These are phyloP conservation scores for Phrynocephalus versicolor DNA, from an alignment of 2,113 vertebrate species.

Conservation along the genomic window DNA sequence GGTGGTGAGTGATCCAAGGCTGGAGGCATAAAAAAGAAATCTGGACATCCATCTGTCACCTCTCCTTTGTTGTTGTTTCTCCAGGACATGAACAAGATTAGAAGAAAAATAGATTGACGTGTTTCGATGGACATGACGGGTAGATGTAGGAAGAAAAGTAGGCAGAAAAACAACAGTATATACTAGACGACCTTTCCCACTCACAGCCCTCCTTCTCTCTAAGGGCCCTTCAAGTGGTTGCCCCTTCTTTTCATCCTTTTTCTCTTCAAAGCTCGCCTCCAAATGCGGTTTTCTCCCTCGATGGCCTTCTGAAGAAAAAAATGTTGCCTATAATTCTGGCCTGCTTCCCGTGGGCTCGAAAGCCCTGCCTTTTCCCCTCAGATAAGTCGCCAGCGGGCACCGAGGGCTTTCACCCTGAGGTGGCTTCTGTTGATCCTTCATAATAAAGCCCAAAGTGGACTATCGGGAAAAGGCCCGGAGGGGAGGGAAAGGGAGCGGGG, in stretches of 20 bases:
- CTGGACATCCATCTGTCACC: too few species aligned
- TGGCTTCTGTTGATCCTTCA: not conserved
- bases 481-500: not conserved
- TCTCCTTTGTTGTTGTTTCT: constrained; percentile 7
- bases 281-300: not conserved
- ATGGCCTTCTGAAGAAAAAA: too few species aligned
- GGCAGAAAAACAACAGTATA: not conserved
- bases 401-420: not conserved
- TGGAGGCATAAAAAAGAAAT: too few species aligned
- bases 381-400: too few species aligned
- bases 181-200: too few species aligned
- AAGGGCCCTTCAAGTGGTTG: not conserved
- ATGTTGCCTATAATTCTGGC: too few species aligned
- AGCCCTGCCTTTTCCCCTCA: too few species aligned
- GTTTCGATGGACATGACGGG: not conserved
- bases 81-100: not conserved
- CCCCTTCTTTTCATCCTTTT: not conserved
- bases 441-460: constrained; percentile 12
- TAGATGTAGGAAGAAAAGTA: not conserved
- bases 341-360: too few species aligned
- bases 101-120: not conserved
- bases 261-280: not conserved
- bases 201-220: not conserved
- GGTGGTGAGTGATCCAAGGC: too few species aligned
- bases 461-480: constrained; percentile 31